These are phyloP conservation scores for Calameuta filiformis DNA, from an alignment of 2,888 invertebrate species.

Conservation along the genomic window DNA sequence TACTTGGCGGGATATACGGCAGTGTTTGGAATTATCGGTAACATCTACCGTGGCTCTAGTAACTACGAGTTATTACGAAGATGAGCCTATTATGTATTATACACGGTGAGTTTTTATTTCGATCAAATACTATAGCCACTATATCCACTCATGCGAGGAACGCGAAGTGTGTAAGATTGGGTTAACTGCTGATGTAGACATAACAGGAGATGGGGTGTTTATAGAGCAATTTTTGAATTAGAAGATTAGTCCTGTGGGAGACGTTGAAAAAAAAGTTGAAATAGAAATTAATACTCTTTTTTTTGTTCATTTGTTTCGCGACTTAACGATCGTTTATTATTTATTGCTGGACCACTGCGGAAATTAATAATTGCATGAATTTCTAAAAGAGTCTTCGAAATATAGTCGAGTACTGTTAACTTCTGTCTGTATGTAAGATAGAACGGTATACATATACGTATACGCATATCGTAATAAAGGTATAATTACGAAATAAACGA, in stretches of 20 bases:
- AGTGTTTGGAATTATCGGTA: slow-evolving; percentile 52
- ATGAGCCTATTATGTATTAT: slow-evolving; percentile 58
- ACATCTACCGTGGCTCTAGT: slow-evolving; percentile 51
- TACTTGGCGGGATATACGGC: slow-evolving; percentile 12
- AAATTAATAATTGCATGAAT: neutral
- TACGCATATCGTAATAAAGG: neutral
- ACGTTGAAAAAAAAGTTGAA: neutral
- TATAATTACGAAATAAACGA: neutral
- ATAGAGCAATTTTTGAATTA: slow-evolving; percentile 37
- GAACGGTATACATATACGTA: too few relatives aligned
- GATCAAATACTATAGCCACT: slow-evolving; percentile 25
- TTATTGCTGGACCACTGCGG: neutral
- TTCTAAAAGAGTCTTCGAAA: too few relatives aligned
- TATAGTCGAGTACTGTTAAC: too few relatives aligned
- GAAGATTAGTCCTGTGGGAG: slow-evolving; percentile 6
- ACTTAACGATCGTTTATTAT: neutral
- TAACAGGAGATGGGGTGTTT: slow-evolving; percentile 41
- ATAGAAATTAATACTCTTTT: neutral
- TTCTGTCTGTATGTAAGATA: too few relatives aligned
- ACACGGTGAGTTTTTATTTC: slow-evolving; percentile 50
- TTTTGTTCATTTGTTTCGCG: neutral
- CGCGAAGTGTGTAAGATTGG: slow-evolving; percentile 33
- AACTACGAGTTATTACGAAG: slow-evolving; percentile 57
- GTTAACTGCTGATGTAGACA: slow-evolving; percentile 41
- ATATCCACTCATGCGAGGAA: slow-evolving; percentile 14